Base-by-base conservation (phyloP, 2,888 invertebrate species). In the Lymantria dispar region DNA sequence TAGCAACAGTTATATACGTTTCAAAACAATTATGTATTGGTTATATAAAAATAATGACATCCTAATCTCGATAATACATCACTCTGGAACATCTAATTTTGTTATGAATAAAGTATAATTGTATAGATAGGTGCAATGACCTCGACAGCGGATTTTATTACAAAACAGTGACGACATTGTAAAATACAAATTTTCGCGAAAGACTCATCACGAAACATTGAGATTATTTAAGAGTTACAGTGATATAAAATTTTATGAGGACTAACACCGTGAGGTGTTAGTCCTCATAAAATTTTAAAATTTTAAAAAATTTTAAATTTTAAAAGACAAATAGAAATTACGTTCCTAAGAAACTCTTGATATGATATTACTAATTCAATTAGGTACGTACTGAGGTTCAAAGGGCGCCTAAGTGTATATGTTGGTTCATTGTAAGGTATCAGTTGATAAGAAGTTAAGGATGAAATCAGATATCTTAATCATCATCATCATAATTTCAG, bases 141-240 rank as follows among this genome's bases (percentile, higher is more conserved):
- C 77, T 62, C 66, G 13, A 47, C 57, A 75, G 69, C 74, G 43
- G 81, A 81, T 78, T 55, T 74, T 77, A 81, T 82, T 80, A 64
- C 52, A 74, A 81, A 74, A 72, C 48, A 5, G 3, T 50, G 58
- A 69, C 69, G 65, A 69, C 67, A 61, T 61, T 57, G 57, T 72
- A 74, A 74, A 67, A 68, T 65, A 75, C 51, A 60, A 69, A 76
- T 72, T 80, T 76, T 74, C 56, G 64, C 73, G 64, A 72, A 73
- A 63, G 62, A 60, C 57, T 58, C 51, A 70, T 43, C 64, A 74
- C 64, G 68, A 66, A 72, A 72, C 56, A 54, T 60, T 53, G 61
- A 64, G 66, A 67, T 65, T 46, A 46, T 46, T 52, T 48, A 50
- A 45, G 33, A 31, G 12, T 30, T 49, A 42, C 33, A 33, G 43